phyloP scores from a whole-genome alignment of 2,888 invertebrate genomes.

The Sinopyrophorus schimmeli region DNA sequence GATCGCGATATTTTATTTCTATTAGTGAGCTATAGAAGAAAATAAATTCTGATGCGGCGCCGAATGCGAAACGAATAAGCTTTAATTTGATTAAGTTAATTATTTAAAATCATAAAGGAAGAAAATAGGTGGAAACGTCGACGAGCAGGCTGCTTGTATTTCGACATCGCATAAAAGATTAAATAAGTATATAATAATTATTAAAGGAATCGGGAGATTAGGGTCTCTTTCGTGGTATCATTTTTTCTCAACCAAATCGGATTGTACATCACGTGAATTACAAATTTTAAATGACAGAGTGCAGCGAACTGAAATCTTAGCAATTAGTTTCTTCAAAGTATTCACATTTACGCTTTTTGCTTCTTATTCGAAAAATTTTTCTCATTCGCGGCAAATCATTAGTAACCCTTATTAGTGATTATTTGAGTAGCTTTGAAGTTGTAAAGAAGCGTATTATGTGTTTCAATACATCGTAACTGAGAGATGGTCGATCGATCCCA shows the following conservation, averaged over 20 bases:
- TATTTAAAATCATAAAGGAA: no score
- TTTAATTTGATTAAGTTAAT: no score
- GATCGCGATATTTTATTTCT: no score
- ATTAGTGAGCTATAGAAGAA: no score
- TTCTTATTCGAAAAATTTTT: conserved; percentile 49
- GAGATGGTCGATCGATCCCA: conserved; percentile 26
- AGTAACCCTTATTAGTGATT: conserved; percentile 56
- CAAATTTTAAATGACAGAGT: conserved; percentile 49
- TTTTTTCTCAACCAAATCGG: conserved; percentile 50
- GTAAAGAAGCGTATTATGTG: conserved; percentile 43
- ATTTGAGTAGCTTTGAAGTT: conserved; percentile 51
- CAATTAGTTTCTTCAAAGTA: conserved; percentile 56
- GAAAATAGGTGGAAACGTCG: conserved; percentile 20
- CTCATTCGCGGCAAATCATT: conserved; percentile 54
- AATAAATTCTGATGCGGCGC: no score
- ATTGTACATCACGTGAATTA: conserved; percentile 50
- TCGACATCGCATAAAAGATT: conserved; percentile 39
- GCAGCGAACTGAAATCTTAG: conserved; percentile 55
- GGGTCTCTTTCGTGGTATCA: conserved; percentile 47
- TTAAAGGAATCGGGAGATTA: conserved; percentile 51
- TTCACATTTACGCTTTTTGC: conserved; percentile 52
- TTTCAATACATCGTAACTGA: conserved; percentile 32
- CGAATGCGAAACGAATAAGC: no score
- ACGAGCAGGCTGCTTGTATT: conserved; percentile 27
- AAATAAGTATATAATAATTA: conserved; percentile 51